Percentiles rank a stretch among this genome's conserved stretches.
These are phyloP conservation scores for Cepaea hortensis DNA, from an alignment of 2,888 invertebrate genomes.

Conservation along the genomic window DNA sequence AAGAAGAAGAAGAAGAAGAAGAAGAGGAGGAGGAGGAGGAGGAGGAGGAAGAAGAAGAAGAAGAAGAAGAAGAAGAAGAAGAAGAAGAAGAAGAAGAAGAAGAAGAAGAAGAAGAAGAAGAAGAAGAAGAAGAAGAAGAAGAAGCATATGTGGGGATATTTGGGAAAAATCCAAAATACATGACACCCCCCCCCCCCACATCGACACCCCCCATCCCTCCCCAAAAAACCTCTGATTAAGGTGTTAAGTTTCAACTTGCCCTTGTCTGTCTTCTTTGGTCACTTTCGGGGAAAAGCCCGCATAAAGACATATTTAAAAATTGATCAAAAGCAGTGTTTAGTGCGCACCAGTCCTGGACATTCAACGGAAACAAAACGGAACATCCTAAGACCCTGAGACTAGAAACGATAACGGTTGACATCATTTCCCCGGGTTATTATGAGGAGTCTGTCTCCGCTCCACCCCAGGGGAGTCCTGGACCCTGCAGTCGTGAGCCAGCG, in stretches of 20 bases:
- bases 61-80: too few species aligned
- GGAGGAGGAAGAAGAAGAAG: slow-evolving; percentile 6
- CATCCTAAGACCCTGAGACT: slow-evolving; percentile 13
- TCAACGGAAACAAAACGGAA: neutral
- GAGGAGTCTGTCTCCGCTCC: neutral
- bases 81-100: neutral
- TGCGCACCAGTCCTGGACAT: neutral
- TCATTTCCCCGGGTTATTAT: slow-evolving; percentile 11
- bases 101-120: slow-evolving; percentile 25
- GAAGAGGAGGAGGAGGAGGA: too few species aligned
- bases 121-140: slow-evolving; percentile 8
- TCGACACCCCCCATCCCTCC: too few species aligned
- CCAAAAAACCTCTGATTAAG: neutral
- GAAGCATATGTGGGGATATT: neutral
- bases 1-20: too few species aligned
- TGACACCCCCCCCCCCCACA: too few species aligned
- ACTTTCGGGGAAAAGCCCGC: neutral
- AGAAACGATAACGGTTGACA: slow-evolving; percentile 29
- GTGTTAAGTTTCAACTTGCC: neutral
- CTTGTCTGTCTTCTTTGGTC: neutral
- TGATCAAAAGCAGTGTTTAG: too few species aligned
- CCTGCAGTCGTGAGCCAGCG: slow-evolving; percentile 13
- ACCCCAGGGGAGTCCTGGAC: slow-evolving; percentile 4
- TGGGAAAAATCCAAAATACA: neutral
- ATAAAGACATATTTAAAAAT: neutral